A percentile compares a stretch with the other conserved stretches of the same genome.
Evolutionary conservation across 2,113 vertebrate species (phyloP).

Genomic region (Pseudorhombus dupliciocellatus): DNA sequence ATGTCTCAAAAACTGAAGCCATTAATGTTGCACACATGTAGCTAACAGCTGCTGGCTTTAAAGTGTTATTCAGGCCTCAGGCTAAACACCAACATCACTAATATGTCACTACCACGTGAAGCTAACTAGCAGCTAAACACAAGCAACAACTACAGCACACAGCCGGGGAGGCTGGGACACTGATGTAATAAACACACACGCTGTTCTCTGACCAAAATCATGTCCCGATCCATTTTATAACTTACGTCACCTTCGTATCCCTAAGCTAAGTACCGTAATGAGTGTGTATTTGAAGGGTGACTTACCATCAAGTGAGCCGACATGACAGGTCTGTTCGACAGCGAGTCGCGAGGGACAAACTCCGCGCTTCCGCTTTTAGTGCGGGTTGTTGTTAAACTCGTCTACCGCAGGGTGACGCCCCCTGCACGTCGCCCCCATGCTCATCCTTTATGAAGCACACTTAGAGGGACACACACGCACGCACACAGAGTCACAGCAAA

Average conservation of each 20-base stretch:
- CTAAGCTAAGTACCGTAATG: accelerated
- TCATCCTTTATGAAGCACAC: no score
- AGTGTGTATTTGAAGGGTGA: constrained; percentile 37
- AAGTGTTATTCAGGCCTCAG: background rate
- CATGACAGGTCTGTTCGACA: constrained; percentile 60
- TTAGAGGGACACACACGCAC: no score
- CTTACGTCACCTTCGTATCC: no score
- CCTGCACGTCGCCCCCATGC: background rate
- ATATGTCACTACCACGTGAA: no score
- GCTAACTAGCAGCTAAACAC: background rate
- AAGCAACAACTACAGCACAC: background rate
- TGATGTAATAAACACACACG: no score
- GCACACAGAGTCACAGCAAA: no score
- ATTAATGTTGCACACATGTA: background rate
- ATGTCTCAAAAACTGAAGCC: no score
- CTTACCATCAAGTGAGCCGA: constrained; percentile 61
- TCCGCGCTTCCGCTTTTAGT: background rate
- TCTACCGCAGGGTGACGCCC: constrained; percentile 35
- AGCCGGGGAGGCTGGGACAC: no score
- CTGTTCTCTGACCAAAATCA: background rate
- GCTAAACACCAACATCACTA: background rate
- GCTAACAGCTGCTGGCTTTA: background rate
- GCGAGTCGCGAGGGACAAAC: constrained; percentile 54
- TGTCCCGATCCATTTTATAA: background rate
- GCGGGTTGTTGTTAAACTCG: background rate